These are phyloP conservation scores for Delia radicum DNA, from an alignment of 1,140 invertebrate species.

Conservation along the genomic window DNA sequence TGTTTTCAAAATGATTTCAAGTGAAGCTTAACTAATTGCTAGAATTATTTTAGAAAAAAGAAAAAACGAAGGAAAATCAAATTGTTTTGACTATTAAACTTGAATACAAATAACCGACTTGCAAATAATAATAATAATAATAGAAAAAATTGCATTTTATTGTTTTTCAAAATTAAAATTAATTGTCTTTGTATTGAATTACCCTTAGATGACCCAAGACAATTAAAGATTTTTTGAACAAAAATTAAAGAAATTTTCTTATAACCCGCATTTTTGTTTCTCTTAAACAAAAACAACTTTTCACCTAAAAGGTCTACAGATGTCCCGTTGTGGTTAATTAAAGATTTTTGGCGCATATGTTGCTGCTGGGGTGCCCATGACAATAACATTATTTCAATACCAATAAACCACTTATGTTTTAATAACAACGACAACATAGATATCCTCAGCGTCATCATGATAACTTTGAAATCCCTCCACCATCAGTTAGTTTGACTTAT, in stretches of 20 bases:
- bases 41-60: neutral
- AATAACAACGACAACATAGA: neutral
- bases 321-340: neutral
- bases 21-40: slow-evolving; percentile 17
- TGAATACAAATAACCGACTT: no score
- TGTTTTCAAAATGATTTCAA: slow-evolving; percentile 16
- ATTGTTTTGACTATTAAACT: neutral
- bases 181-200: neutral
- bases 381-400: neutral
- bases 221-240: neutral
- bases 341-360: neutral
- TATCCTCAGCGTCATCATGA: neutral
- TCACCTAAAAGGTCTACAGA: neutral
- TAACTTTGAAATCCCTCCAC: neutral
- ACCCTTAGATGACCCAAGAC: neutral
- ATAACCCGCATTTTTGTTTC: neutral
- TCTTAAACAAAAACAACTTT: neutral
- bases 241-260: no score
- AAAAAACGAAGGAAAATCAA: neutral
- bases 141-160: no score
- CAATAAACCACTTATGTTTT: neutral
- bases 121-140: no score
- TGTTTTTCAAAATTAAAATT: neutral
- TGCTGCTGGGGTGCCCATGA: neutral
- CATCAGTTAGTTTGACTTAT: neutral